These are phyloP conservation scores for Leptobrachium ailaonicum DNA, from an alignment of 2,113 vertebrate species.

Conservation along the genomic window DNA sequence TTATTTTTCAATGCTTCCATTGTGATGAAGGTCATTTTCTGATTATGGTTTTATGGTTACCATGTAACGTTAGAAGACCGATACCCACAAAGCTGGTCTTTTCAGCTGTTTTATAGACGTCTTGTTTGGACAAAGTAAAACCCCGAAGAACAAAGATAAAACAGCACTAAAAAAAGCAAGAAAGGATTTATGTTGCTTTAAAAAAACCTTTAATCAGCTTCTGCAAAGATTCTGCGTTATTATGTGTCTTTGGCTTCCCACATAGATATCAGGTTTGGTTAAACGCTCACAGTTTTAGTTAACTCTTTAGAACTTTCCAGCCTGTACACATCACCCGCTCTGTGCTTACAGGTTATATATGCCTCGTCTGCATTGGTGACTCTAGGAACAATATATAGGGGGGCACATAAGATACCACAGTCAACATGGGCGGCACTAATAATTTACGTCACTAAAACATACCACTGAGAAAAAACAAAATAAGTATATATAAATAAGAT, in stretches of 20 bases:
- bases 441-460: too few species aligned
- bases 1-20: not conserved
- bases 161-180: not conserved
- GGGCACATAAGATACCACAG: too few species aligned
- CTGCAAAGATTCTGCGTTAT: not conserved
- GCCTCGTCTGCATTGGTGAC: too few species aligned
- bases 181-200: not conserved
- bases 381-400: too few species aligned
- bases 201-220: not conserved
- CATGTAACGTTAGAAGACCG: not conserved
- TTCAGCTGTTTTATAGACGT: not conserved
- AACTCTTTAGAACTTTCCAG: too few species aligned
- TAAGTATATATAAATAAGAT: too few species aligned
- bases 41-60: not conserved
- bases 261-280: too few species aligned
- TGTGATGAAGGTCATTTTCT: slow-evolving; percentile 2
- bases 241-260: not conserved
- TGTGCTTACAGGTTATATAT: too few species aligned
- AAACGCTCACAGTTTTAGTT: too few species aligned
- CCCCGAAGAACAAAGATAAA: not conserved
- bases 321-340: too few species aligned
- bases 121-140: not conserved
- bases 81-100: not conserved
- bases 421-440: too few species aligned
- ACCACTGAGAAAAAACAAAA: too few species aligned